A percentile compares a stretch with the other conserved stretches of the same genome.
These are phyloP conservation scores for Antheraea yamamai DNA, from an alignment of 2,888 invertebrate genomes.

Conservation along the genomic window DNA sequence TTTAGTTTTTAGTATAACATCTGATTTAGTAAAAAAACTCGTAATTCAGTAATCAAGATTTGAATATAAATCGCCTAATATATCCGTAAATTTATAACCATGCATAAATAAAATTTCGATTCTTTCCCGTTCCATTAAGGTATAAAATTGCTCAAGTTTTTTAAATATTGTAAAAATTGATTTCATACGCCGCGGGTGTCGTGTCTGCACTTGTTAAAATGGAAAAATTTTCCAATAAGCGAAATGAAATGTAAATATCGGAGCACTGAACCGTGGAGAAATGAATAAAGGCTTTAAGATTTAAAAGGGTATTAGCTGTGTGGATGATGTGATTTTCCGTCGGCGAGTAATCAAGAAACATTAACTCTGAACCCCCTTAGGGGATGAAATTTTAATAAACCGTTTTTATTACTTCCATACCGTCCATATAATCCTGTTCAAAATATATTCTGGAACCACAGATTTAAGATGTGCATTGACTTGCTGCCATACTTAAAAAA, in stretches of 20 bases:
- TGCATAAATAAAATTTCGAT: neutral
- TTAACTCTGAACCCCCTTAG: too few relatives aligned
- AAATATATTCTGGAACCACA: too few relatives aligned
- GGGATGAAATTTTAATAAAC: too few relatives aligned
- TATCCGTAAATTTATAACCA: neutral
- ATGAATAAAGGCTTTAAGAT: slow-evolving; percentile 17
- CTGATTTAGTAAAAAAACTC: neutral
- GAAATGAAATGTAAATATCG: slow-evolving; percentile 28
- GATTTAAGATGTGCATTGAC: too few relatives aligned
- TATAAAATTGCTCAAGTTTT: neutral
- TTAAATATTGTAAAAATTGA: neutral
- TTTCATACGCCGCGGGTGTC: neutral
- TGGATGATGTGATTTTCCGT: too few relatives aligned
- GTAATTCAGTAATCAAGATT: neutral
- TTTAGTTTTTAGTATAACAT: neutral
- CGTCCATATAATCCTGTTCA: too few relatives aligned
- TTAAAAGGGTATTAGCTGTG: neutral
- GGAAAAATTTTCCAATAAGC: slow-evolving; percentile 26
- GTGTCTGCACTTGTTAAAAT: slow-evolving; percentile 9
- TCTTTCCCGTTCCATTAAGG: neutral
- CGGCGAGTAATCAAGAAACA: too few relatives aligned
- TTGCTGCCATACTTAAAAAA: too few relatives aligned
- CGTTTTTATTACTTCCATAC: too few relatives aligned
- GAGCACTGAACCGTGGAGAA: slow-evolving; percentile 18
- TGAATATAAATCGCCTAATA: neutral